Evolutionary conservation across 1,140 invertebrate species (phyloP).

Genomic region (Meteorus sp.): DNA sequence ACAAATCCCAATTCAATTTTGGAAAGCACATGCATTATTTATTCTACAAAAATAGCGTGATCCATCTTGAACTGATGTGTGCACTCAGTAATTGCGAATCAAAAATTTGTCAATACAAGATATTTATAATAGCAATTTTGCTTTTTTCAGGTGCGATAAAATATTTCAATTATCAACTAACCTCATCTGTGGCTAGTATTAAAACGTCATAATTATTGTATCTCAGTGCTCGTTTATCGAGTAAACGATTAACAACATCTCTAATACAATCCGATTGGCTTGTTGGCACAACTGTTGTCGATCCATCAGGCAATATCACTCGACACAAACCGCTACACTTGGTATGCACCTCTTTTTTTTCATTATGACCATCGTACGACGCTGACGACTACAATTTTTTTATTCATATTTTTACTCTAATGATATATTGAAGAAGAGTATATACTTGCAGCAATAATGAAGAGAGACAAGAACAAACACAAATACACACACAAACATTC

Average conservation of each 20-base stretch:
- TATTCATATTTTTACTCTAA: too few relatives aligned
- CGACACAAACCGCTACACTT: slow-evolving; percentile 71
- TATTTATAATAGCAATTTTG: too few relatives aligned
- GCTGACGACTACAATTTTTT: slow-evolving; percentile 58
- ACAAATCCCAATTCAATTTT: too few relatives aligned
- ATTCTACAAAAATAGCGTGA: too few relatives aligned
- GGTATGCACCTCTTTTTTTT: slow-evolving; percentile 53
- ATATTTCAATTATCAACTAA: slow-evolving; percentile 48
- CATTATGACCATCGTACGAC: slow-evolving; percentile 56
- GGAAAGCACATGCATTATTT: too few relatives aligned
- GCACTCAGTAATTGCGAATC: too few relatives aligned
- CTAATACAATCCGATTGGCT: slow-evolving; percentile 74
- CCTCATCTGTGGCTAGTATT: slow-evolving; percentile 57
- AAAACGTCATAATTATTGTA: slow-evolving; percentile 80
- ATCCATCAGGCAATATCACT: slow-evolving; percentile 86
- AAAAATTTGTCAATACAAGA: too few relatives aligned
- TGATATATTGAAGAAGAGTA: too few relatives aligned
- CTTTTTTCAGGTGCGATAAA: too few relatives aligned
- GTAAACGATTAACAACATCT: slow-evolving; percentile 75
- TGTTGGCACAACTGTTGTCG: slow-evolving; percentile 86
- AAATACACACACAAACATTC: neutral
- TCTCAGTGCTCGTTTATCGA: slow-evolving; percentile 78
- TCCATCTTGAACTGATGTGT: too few relatives aligned
- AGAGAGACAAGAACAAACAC: slow-evolving; percentile 12
- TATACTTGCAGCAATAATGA: slow-evolving; percentile 14